phyloP scores from a whole-genome alignment of 2,113 vertebrate genomes.

The Anas platyrhynchos region DNA sequence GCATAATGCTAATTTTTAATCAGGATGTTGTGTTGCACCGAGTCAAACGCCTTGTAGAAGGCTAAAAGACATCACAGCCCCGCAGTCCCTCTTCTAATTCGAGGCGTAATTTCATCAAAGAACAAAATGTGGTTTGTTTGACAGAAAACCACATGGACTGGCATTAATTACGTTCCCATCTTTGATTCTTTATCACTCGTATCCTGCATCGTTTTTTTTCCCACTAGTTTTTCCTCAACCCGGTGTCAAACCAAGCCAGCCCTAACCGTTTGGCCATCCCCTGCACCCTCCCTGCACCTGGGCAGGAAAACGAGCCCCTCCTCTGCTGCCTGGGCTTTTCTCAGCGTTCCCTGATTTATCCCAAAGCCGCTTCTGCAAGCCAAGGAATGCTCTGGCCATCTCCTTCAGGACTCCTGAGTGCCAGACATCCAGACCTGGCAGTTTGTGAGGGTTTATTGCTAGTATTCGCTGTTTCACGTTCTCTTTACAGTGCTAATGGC shows the following conservation, averaged over 20 bases:
- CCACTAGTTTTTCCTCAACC: not conserved
- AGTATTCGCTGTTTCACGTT: not conserved
- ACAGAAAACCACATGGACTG: not conserved
- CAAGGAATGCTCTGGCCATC: not conserved
- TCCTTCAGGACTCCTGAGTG: not conserved
- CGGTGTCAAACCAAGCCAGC: not conserved
- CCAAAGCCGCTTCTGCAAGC: not conserved
- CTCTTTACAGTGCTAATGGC: slow-evolving; percentile 34
- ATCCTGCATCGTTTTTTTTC: not conserved
- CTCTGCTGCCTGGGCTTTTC: not conserved
- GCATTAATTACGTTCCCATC: slow-evolving; percentile 12
- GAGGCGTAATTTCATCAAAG: slow-evolving; percentile 39
- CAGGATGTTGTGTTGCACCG: not conserved
- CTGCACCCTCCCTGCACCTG: not conserved
- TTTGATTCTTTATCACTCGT: not conserved
- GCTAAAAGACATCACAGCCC: slow-evolving; percentile 24
- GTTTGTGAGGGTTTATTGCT: slow-evolving; percentile 22
- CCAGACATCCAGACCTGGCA: not conserved
- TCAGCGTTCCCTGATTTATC: not conserved
- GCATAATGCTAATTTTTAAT: slow-evolving; percentile 56
- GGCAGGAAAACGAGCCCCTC: rapidly evolving
- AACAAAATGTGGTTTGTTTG: slow-evolving; percentile 33
- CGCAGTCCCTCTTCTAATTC: slow-evolving; percentile 28
- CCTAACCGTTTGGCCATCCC: not conserved
- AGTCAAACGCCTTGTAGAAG: slow-evolving; percentile 30